Percentiles rank a stretch among this genome's conserved stretches.
phyloP scores from a whole-genome alignment of 2,113 vertebrate genomes.

The Proteles cristata region DNA sequence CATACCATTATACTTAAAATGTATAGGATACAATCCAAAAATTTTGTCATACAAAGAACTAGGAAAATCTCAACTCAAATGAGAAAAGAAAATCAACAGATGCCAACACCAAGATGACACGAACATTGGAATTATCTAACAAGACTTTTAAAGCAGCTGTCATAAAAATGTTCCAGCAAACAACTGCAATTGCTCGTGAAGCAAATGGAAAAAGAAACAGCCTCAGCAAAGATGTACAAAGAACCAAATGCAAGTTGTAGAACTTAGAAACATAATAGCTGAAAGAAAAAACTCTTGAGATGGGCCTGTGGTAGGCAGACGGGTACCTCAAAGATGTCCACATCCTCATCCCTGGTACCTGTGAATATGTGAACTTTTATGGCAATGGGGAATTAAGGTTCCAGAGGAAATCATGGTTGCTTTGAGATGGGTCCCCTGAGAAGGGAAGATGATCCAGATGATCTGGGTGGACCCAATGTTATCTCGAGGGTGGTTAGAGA shows the following conservation, averaged over 20 bases:
- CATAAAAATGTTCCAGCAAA: constrained; percentile 32
- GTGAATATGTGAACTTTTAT: not conserved
- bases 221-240: constrained; percentile 17
- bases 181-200: constrained; percentile 4
- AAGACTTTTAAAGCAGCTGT: constrained; percentile 44
- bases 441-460: not conserved
- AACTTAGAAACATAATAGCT: not conserved
- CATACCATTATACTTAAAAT: constrained; percentile 56
- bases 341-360: not conserved
- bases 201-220: constrained; percentile 27
- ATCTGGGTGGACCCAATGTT: not conserved
- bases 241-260: not conserved
- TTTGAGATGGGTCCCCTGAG: not conserved
- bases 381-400: not conserved
- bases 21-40: constrained; percentile 39
- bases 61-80: constrained; percentile 49
- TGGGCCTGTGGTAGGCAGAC: not conserved
- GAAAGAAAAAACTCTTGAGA: not conserved
- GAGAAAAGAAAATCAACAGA: constrained; percentile 63
- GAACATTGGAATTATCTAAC: constrained; percentile 42
- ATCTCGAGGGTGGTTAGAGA: not conserved
- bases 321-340: not conserved
- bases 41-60: constrained; percentile 53
- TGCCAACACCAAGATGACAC: constrained; percentile 59
- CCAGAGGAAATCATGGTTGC: not conserved